Conservation (phyloP, 2,888 invertebrate species). For the Argyresthia goedartella region DNA sequence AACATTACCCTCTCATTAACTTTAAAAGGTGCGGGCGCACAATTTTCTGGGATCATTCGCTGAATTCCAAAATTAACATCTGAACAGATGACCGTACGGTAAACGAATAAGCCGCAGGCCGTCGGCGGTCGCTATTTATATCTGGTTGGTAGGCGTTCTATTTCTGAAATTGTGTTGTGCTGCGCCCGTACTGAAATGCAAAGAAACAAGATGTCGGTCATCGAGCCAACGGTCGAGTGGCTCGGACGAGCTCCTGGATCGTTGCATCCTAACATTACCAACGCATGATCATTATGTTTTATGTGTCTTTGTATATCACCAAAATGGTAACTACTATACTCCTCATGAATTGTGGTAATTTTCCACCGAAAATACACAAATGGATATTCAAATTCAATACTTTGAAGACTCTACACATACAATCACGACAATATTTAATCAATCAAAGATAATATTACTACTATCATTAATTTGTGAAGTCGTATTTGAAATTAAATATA, state of each 20-base stretch:
- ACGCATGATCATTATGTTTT: conserved; percentile 37
- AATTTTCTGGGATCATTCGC: conserved; percentile 25
- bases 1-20: conserved; percentile 60
- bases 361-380: too few species aligned
- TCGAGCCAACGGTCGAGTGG: conserved; percentile 29
- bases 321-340: conserved; percentile 25
- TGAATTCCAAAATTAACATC: conserved; percentile 29
- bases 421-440: conserved; percentile 1
- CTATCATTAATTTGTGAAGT: conserved; percentile 2
- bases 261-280: conserved; percentile 31
- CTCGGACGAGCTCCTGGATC: conserved; percentile 35
- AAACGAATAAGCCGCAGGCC: conserved; percentile 30
- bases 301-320: conserved; percentile 25
- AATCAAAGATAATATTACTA: not conserved
- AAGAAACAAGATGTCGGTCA: conserved; percentile 55
- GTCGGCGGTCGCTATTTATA: conserved; percentile 45
- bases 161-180: conserved; percentile 42
- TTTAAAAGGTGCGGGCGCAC: conserved; percentile 47
- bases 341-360: not conserved
- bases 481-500: not conserved
- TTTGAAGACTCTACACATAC: not conserved
- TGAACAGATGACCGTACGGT: conserved; percentile 37
- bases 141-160: conserved; percentile 49
- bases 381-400: too few species aligned
- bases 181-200: conserved; percentile 58